Conservation (phyloP, 2,113 vertebrate genomes). For the Mus pahari region DNA sequence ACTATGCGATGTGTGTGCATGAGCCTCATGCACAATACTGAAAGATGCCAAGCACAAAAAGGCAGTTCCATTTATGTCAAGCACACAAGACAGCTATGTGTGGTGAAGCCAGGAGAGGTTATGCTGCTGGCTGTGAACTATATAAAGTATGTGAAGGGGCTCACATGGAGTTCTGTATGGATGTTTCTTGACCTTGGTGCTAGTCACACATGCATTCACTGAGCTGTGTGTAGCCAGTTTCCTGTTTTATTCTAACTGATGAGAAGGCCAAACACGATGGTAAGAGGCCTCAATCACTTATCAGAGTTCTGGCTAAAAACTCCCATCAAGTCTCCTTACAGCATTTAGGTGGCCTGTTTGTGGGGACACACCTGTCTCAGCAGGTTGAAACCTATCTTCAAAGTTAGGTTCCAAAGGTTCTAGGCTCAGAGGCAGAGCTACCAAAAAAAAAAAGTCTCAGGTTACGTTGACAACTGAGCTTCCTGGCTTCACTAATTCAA, state of each 20-base stretch:
- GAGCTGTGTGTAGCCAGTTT: background rate
- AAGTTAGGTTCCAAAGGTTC: background rate
- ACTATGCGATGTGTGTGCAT: background rate
- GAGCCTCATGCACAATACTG: background rate
- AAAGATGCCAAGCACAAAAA: background rate
- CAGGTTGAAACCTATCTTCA: background rate
- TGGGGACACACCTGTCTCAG: background rate
- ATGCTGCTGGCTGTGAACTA: background rate
- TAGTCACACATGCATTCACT: background rate
- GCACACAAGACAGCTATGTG: background rate
- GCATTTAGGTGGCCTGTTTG: too few relatives aligned
- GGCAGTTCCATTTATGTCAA: background rate
- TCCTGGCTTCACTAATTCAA: background rate
- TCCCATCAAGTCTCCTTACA: background rate
- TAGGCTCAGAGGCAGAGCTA: background rate
- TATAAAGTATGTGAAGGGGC: background rate
- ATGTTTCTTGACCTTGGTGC: background rate
- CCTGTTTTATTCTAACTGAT: background rate
- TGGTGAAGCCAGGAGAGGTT: background rate
- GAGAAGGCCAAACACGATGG: background rate
- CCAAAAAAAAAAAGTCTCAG: background rate
- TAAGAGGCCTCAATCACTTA: background rate
- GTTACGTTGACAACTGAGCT: background rate
- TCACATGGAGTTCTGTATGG: background rate
- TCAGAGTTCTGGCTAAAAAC: background rate